These are phyloP conservation scores for Protonibea diacanthus DNA, from an alignment of 2,797 vertebrate genomes.

Conservation along the genomic window DNA sequence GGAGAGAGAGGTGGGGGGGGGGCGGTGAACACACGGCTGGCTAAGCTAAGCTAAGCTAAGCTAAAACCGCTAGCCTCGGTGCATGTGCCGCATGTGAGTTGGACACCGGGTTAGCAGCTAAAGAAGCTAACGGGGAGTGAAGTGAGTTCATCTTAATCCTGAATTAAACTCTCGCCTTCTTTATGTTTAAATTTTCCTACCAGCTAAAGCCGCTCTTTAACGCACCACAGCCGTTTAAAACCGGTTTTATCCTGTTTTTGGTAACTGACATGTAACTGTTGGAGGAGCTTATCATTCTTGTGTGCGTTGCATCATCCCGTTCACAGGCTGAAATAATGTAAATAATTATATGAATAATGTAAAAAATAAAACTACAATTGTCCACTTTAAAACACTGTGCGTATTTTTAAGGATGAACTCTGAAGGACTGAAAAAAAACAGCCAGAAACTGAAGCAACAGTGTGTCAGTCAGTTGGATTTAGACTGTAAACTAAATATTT, in stretches of 20 bases:
- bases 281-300: not conserved
- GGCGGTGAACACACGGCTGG: not conserved
- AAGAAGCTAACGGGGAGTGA: slow-evolving; percentile 35
- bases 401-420: not conserved
- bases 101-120: slow-evolving; percentile 53
- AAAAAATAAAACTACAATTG: not conserved
- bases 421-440: not conserved
- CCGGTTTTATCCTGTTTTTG: rapidly evolving
- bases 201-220: not conserved
- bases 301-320: slow-evolving; percentile 70
- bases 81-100: slow-evolving; percentile 80
- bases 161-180: rapidly evolving
- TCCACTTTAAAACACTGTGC: rapidly evolving
- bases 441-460: not conserved
- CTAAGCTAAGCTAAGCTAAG: slow-evolving; percentile 42
- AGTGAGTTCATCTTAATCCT: not conserved
- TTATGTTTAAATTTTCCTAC: no score
- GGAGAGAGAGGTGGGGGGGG: not conserved
- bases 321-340: not conserved
- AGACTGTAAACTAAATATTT: not conserved
- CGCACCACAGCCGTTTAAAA: rapidly evolving
- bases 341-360: no score
- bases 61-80: slow-evolving; percentile 43
- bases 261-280: no score
- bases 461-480: not conserved